A percentile compares a stretch with the other conserved stretches of the same genome.
Evolutionary conservation across 1,140 invertebrate species (phyloP).

Genomic region (Hycleus phaleratus): DNA sequence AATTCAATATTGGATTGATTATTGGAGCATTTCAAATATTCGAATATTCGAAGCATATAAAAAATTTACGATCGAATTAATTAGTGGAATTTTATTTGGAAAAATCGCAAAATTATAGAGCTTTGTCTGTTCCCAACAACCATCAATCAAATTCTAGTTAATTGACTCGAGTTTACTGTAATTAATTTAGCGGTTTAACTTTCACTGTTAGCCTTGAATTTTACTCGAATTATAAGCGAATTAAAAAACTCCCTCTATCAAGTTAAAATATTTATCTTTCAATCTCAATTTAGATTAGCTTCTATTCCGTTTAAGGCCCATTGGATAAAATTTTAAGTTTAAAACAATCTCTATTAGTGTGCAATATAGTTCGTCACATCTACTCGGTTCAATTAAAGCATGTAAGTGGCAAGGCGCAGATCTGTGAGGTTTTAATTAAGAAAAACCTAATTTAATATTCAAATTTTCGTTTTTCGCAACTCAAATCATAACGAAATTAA

Average conservation of each 20-base stretch:
- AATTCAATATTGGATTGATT: too few relatives aligned
- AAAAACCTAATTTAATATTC: too few relatives aligned
- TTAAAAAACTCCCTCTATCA: neutral
- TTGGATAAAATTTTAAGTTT: neutral
- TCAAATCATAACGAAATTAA: too few relatives aligned
- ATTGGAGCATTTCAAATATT: too few relatives aligned
- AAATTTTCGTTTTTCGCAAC: too few relatives aligned
- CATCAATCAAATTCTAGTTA: slow-evolving; percentile 9
- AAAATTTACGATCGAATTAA: too few relatives aligned
- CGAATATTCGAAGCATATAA: too few relatives aligned
- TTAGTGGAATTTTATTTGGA: too few relatives aligned
- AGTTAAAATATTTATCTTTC: neutral
- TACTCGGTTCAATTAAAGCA: neutral
- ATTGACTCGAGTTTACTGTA: slow-evolving; percentile 8
- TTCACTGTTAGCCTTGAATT: neutral
- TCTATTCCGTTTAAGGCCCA: neutral
- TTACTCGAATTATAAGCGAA: neutral
- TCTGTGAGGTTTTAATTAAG: too few relatives aligned
- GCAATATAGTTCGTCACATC: neutral
- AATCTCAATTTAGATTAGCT: neutral
- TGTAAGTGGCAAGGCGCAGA: too few relatives aligned
- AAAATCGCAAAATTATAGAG: too few relatives aligned
- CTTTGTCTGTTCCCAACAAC: neutral
- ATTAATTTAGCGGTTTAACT: neutral
- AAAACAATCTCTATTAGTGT: neutral